Percentiles rank a stretch among this genome's conserved stretches.
These are phyloP conservation scores for Amblyjoppa proteus DNA, from an alignment of 2,888 invertebrate genomes.

Conservation along the genomic window DNA sequence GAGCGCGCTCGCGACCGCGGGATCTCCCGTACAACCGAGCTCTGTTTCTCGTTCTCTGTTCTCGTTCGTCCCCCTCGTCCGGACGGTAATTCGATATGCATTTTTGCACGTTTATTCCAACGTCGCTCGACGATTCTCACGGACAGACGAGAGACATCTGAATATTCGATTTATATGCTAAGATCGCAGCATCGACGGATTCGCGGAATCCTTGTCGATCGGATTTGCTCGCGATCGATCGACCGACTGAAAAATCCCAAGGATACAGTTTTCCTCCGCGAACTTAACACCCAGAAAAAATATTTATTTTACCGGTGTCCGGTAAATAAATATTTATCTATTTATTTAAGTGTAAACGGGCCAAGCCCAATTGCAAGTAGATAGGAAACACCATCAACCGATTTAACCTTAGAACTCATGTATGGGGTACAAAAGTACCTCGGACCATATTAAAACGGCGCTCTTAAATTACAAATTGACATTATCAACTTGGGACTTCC, in stretches of 20 bases:
- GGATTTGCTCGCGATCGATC: not conserved
- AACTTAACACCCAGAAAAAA: too few species aligned
- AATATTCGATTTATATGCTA: conserved; percentile 34
- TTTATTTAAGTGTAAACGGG: too few species aligned
- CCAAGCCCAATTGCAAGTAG: too few species aligned
- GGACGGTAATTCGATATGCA: conserved; percentile 18
- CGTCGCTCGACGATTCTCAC: conserved; percentile 17
- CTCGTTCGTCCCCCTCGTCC: not conserved
- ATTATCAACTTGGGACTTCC: too few species aligned
- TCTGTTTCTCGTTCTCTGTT: not conserved
- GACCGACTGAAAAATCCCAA: not conserved
- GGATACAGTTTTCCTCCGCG: not conserved
- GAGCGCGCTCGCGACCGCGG: conserved; percentile 12
- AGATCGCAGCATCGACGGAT: conserved; percentile 21
- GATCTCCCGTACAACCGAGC: conserved; percentile 39
- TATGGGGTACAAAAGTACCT: too few species aligned
- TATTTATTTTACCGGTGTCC: too few species aligned
- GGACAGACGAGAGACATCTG: not conserved
- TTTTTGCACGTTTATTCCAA: conserved; percentile 17
- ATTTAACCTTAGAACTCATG: too few species aligned
- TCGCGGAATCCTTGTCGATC: conserved; percentile 26
- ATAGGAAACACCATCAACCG: too few species aligned
- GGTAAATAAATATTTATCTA: too few species aligned
- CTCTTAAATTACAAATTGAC: too few species aligned
- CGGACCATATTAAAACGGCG: too few species aligned